Percentiles rank a stretch among this genome's conserved stretches.
These are phyloP conservation scores for Pangasius macronema DNA, from an alignment of 2,797 vertebrate genomes.

Conservation along the genomic window DNA sequence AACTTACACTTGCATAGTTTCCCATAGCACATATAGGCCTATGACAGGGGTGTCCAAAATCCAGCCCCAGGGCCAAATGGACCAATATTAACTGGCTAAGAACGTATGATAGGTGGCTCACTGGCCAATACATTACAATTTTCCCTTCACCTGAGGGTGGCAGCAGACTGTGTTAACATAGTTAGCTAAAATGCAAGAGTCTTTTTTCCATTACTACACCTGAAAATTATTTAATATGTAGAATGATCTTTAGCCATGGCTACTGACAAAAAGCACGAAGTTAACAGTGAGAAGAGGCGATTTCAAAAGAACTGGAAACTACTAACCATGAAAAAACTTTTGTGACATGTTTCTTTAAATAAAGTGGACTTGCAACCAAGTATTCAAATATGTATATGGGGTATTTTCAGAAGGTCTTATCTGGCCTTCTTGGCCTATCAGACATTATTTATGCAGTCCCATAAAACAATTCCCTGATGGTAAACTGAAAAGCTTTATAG, in stretches of 20 bases:
- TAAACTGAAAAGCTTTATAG: constrained; percentile 35
- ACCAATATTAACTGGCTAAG: neutral
- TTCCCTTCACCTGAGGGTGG: neutral
- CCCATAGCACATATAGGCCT: neutral
- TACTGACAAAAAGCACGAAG: neutral
- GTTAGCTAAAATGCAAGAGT: neutral
- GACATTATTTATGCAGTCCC: neutral
- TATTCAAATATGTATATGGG: neutral
- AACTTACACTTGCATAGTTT: neutral
- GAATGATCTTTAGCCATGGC: neutral
- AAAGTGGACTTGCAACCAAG: neutral
- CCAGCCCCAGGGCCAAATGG: neutral
- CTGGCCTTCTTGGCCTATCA: neutral
- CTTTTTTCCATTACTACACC: neutral
- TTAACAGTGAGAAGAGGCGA: neutral
- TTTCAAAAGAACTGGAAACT: neutral
- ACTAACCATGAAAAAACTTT: neutral
- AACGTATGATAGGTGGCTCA: neutral
- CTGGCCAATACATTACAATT: neutral
- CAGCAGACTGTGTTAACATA: neutral
- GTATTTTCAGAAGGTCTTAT: neutral
- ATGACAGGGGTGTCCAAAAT: neutral
- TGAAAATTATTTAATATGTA: neutral
- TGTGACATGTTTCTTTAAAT: neutral
- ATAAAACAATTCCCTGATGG: constrained; percentile 13